Conservation (phyloP, 23 tunicate genomes). For the Halocynthia roretzi region DNA sequence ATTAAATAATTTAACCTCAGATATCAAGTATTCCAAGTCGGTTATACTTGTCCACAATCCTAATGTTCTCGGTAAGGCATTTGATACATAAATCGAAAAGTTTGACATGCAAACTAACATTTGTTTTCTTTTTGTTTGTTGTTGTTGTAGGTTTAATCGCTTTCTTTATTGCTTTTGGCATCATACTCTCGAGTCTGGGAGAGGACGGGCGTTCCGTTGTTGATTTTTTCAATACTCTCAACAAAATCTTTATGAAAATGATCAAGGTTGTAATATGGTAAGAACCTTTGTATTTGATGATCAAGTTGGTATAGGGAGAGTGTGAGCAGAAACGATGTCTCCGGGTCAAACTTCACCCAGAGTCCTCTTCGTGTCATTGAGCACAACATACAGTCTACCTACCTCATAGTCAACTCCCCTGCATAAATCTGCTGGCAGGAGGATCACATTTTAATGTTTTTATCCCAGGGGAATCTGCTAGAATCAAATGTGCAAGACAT, state of each 20-base stretch:
- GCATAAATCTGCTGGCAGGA: too few relatives aligned
- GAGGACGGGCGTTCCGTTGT: slow-evolving; percentile 40
- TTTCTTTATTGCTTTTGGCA: slow-evolving; percentile 66
- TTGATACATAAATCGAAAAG: neutral
- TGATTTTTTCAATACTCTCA: slow-evolving; percentile 41
- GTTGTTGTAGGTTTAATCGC: slow-evolving; percentile 50
- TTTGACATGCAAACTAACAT: neutral
- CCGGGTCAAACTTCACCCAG: too few relatives aligned
- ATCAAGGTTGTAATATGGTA: slow-evolving; percentile 66
- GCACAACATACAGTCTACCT: too few relatives aligned
- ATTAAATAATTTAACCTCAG: too few relatives aligned
- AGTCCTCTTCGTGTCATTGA: too few relatives aligned
- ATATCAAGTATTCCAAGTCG: neutral
- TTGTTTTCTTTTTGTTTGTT: slow-evolving; percentile 2
- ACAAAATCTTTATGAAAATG: slow-evolving; percentile 82
- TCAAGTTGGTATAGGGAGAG: too few relatives aligned
- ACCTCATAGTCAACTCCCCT: too few relatives aligned
- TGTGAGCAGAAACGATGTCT: too few relatives aligned
- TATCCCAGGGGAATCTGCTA: too few relatives aligned
- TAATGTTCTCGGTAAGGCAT: slow-evolving; percentile 10
- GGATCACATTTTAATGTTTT: too few relatives aligned
- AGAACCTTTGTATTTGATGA: too few relatives aligned
- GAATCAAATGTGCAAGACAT: too few relatives aligned
- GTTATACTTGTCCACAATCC: slow-evolving; percentile 9
- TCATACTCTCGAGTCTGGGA: slow-evolving; percentile 49